Evolutionary conservation across 2,888 invertebrate genomes (phyloP).

Genomic region (Pyrocoelia pectoralis): DNA sequence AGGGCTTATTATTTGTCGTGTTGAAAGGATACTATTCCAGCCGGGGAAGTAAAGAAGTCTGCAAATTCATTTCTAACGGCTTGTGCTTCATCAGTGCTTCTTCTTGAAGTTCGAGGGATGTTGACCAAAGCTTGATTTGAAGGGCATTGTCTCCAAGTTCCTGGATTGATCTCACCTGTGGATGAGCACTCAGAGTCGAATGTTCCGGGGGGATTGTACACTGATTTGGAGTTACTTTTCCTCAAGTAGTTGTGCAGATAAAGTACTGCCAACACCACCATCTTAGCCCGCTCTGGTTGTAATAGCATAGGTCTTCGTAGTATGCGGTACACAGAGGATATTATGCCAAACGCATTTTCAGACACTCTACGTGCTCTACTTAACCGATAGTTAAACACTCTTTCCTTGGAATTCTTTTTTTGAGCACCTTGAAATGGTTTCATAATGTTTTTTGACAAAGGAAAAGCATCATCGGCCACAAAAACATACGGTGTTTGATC

Average conservation of each 20-base stretch:
- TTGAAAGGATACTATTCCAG: too few species aligned
- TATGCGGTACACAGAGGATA: not conserved
- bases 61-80: constrained; percentile 2
- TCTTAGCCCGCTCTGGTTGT: not conserved
- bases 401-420: not conserved
- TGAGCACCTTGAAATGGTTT: not conserved
- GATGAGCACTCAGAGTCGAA: not conserved
- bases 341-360: not conserved
- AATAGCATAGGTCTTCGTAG: not conserved
- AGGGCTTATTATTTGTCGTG: too few species aligned
- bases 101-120: not conserved
- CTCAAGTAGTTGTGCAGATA: not conserved
- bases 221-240: not conserved
- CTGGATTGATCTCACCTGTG: not conserved
- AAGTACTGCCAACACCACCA: not conserved
- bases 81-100: not conserved
- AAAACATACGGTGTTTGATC: not conserved
- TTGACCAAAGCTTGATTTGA: not conserved
- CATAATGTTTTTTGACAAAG: not conserved
- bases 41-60: not conserved
- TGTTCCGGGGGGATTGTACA: not conserved
- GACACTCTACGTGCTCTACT: not conserved
- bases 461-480: not conserved
- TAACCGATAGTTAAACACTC: not conserved
- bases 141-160: not conserved